Evolutionary conservation across 1,140 invertebrate species (phyloP), one percentile per base, ranked within the genome.

Genomic region (Mylabris phalerata): DNA sequence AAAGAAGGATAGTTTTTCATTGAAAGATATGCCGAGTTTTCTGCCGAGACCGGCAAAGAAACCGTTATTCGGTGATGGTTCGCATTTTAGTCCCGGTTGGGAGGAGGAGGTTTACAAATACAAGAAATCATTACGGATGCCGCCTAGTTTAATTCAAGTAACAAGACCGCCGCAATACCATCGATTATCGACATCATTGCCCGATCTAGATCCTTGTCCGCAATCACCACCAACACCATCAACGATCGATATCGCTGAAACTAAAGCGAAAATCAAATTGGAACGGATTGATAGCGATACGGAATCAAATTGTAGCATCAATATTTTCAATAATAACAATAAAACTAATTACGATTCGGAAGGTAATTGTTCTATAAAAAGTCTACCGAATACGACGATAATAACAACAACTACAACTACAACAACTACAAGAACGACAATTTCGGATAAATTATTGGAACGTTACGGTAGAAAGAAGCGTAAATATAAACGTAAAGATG

Each of bases 51-150:
- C 69, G 50, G 73, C 73, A 3, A 79, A 80, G 41, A 85, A 86
- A 68, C 79, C 82, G 2, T 74, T 79, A 11, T 87, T 87, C 67
- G 84, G 85, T 0, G 85, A 87, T 71, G 84, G 84, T n/a, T 85
- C 84, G 43, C 83, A 86, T 65, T 87, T 88, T 64, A 78, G 80
- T 62, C 86, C 86, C 0, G 86, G 87, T 0, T 90, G 87, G 87
- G 86, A 89, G 74, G 85, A 87, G 65, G 88, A 90, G 66, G 78
- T 90, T 24, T 90, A 88, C 64, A 83, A 82, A 59, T 92, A 87
- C 64, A 92, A 92, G 71, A 80, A 85, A 61, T 89, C 88, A 0
- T 72, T 91, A 2, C 79, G 89, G 51, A 89, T 92, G 80, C 89
- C 89, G 2, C 75, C 84, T 9, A 81, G 83, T 59, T 73, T 92